phyloP scores from a whole-genome alignment of 2,797 vertebrate genomes.

The Melanotaenia maccullochi region DNA sequence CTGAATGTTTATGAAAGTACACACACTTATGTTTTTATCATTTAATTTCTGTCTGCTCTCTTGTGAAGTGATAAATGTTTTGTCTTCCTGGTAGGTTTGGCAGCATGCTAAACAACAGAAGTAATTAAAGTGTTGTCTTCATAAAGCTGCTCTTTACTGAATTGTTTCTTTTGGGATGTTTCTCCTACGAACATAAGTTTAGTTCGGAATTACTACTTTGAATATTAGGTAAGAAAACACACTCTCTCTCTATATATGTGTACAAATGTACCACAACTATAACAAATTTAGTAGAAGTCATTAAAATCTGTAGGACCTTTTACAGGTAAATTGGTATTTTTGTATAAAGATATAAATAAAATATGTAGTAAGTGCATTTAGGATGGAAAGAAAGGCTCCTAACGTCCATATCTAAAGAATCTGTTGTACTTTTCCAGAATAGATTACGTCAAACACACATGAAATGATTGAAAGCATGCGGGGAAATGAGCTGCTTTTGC shows the following conservation, averaged over 20 bases:
- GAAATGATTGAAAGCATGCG: neutral
- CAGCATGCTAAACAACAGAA: conserved; percentile 30
- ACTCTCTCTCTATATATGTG: no score
- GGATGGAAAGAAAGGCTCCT: neutral
- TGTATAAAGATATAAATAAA: neutral
- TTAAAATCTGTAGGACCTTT: neutral
- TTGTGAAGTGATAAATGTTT: conserved; percentile 40
- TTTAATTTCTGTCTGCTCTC: conserved; percentile 26
- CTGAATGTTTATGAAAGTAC: conserved; percentile 64
- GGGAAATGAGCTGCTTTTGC: neutral
- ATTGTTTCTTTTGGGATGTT: conserved; percentile 8
- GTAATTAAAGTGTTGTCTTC: conserved; percentile 17
- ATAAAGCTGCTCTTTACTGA: conserved; percentile 24
- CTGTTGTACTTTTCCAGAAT: neutral
- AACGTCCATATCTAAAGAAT: neutral
- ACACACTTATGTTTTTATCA: conserved; percentile 46
- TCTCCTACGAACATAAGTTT: conserved; percentile 6
- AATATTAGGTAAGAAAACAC: neutral
- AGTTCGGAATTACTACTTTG: neutral
- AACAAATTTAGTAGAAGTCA: neutral
- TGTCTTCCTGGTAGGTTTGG: conserved; percentile 6
- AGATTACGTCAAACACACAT: neutral
- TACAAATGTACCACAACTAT: neutral
- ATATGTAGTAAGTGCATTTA: neutral
- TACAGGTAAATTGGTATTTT: neutral